Conservation (phyloP, 2,113 vertebrate genomes). For the Cnemophilus loriae region DNA sequence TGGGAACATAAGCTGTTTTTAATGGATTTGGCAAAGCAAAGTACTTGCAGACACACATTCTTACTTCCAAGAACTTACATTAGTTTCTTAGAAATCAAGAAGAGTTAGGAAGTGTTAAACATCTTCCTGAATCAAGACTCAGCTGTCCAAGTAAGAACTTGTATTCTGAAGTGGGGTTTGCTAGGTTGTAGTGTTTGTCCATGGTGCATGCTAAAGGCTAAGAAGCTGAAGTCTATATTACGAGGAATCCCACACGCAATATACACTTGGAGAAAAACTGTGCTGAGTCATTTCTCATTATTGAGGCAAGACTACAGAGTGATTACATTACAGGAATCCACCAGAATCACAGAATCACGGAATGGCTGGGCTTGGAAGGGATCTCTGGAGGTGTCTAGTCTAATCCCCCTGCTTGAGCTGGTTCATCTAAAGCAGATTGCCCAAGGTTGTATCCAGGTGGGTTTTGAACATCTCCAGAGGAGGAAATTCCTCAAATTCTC, state of each 20-base stretch:
- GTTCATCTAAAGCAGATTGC: background rate
- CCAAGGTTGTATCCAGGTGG: background rate
- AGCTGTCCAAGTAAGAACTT: background rate
- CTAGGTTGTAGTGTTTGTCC: background rate
- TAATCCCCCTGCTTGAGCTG: background rate
- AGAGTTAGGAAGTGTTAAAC: background rate
- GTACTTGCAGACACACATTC: background rate
- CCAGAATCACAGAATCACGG: background rate
- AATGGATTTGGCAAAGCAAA: background rate
- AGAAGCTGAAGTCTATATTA: background rate
- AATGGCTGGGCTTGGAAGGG: background rate
- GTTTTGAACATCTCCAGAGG: background rate
- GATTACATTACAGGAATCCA: background rate
- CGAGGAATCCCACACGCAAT: background rate
- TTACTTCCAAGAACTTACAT: background rate
- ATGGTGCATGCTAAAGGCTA: background rate
- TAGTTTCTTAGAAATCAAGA: background rate
- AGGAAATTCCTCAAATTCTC: background rate
- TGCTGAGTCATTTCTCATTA: background rate
- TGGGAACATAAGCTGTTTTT: background rate
- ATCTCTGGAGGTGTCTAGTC: background rate
- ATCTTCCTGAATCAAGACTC: background rate
- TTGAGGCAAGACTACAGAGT: background rate
- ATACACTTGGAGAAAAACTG: background rate
- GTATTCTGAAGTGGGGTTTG: background rate